A percentile compares a stretch with the other conserved stretches of the same genome.
Evolutionary conservation across 2,113 vertebrate genomes (phyloP).

Genomic region (Atherinomorus stipes): DNA sequence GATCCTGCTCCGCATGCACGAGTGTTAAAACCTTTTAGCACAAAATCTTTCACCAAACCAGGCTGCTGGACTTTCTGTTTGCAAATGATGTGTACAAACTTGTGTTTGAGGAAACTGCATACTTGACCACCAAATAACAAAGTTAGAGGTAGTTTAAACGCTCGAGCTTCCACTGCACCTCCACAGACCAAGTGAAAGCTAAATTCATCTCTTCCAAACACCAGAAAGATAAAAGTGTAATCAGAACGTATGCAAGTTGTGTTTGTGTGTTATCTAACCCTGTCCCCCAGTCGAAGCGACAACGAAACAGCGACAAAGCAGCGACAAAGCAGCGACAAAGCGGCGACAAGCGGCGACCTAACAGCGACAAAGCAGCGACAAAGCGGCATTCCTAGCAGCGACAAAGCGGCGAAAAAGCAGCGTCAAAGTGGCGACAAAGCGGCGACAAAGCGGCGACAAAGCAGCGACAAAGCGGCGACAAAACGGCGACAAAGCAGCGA

Average conservation of each 20-base stretch:
- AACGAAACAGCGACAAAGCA: too few relatives aligned
- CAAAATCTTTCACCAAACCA: slow-evolving; percentile 13
- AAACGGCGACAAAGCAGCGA: too few relatives aligned
- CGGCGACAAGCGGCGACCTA: too few relatives aligned
- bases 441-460: too few relatives aligned
- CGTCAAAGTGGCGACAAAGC: too few relatives aligned
- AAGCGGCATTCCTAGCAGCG: too few relatives aligned
- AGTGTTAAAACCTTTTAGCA: not conserved
- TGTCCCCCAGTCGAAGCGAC: too few relatives aligned
- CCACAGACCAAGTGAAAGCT: slow-evolving; percentile 3
- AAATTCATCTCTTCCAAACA: not conserved
- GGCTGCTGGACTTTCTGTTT: not conserved
- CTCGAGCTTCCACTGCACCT: slow-evolving; percentile 1
- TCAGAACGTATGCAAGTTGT: not conserved
- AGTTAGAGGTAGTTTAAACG: slow-evolving; percentile 16
- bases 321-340: too few relatives aligned
- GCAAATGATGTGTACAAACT: not conserved
- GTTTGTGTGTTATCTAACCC: too few relatives aligned
- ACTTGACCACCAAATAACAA: not conserved
- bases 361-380: too few relatives aligned
- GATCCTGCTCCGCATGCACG: slow-evolving; percentile 22
- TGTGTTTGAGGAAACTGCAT: slow-evolving; percentile 3
- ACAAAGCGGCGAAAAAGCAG: too few relatives aligned
- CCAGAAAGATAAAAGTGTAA: slow-evolving; percentile 21
- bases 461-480: too few relatives aligned